Conservation (phyloP, 2,888 invertebrate genomes). For the Deilephila elpenor region DNA sequence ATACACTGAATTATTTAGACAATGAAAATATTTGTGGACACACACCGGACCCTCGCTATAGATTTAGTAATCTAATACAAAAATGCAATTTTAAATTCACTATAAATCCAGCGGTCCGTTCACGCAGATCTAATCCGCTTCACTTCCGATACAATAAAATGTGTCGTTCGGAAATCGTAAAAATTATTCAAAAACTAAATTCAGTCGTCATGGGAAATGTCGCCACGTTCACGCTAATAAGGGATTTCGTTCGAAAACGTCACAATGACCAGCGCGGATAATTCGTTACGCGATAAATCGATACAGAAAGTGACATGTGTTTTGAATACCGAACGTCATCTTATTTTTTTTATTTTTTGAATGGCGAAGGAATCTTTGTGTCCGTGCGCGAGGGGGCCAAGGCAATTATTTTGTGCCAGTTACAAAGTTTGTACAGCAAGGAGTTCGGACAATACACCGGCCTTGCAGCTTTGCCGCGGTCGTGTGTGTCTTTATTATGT, state of each 20-base stretch:
- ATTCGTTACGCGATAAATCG: constrained; percentile 75
- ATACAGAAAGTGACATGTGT: constrained; percentile 79
- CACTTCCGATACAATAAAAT: constrained; percentile 73
- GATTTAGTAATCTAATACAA: constrained; percentile 5
- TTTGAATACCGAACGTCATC: constrained; percentile 80
- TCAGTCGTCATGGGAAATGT: constrained; percentile 82
- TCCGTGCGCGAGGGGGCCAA: constrained; percentile 70
- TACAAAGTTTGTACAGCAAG: constrained; percentile 59
- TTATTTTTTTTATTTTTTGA: constrained; percentile 60
- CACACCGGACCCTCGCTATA: neutral
- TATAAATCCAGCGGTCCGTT: constrained; percentile 59
- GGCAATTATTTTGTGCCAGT: constrained; percentile 79
- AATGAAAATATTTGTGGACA: constrained; percentile 7
- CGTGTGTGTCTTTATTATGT: constrained; percentile 68
- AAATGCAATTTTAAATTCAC: constrained; percentile 36
- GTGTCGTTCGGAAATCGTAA: constrained; percentile 69
- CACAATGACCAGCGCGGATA: constrained; percentile 56
- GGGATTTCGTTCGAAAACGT: constrained; percentile 58
- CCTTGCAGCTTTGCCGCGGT: constrained; percentile 70
- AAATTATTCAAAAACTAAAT: constrained; percentile 70
- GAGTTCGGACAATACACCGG: constrained; percentile 65
- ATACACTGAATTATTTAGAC: neutral
- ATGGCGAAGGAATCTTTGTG: constrained; percentile 37
- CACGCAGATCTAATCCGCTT: constrained; percentile 72
- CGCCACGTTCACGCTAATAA: constrained; percentile 78